Conservation (phyloP, 64 coral and sea anemone genomes). For the Pocillopora verrucosa region DNA sequence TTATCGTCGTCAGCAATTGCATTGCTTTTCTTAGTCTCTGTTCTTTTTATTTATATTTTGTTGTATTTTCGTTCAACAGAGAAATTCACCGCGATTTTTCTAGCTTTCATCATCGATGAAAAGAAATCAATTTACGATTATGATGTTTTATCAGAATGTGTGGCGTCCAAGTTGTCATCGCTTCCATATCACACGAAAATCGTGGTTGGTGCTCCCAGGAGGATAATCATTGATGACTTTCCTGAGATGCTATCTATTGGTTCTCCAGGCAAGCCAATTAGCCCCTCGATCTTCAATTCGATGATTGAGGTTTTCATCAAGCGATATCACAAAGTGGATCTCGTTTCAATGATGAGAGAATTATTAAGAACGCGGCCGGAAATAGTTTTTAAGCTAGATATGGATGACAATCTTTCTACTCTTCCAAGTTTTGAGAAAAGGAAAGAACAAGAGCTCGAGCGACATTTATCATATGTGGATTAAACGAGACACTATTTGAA, state of each 20-base stretch:
- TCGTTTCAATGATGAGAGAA: not conserved
- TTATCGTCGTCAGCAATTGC: too few relatives aligned
- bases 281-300: too few relatives aligned
- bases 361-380: not conserved
- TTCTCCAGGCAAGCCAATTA: too few relatives aligned
- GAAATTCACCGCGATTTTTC: not conserved
- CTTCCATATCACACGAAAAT: not conserved
- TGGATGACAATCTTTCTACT: not conserved
- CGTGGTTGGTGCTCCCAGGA: not conserved
- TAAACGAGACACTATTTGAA: too few relatives aligned
- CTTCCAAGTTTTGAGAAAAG: not conserved
- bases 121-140: not conserved
- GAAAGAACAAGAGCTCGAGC: not conserved
- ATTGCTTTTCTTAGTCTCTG: too few relatives aligned
- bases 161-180: not conserved
- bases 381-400: not conserved
- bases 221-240: not conserved
- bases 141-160: not conserved
- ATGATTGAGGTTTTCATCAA: slow-evolving; percentile 3
- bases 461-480: not conserved
- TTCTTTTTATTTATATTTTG: too few relatives aligned
- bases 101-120: not conserved
- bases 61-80: not conserved
- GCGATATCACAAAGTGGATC: not conserved
- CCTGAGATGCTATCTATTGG: not conserved